Conservation (phyloP, 2,888 invertebrate genomes). For the Teleogryllus oceanicus region DNA sequence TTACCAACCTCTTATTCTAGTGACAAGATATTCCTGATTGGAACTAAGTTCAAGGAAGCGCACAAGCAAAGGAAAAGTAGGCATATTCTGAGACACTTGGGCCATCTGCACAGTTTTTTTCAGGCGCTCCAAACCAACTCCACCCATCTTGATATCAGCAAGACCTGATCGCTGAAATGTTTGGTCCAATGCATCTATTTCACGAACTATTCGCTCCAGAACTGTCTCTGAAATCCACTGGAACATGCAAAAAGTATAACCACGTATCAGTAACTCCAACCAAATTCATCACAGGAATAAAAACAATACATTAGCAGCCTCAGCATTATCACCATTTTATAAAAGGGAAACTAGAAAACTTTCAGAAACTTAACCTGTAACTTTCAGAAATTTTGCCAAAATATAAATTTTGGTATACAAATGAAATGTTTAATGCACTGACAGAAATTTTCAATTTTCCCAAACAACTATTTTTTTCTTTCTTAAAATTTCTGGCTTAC, state of each 20-base stretch:
- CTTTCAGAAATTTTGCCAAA: too few relatives aligned
- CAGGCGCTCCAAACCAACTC: constrained; percentile 68
- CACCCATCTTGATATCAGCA: constrained; percentile 63
- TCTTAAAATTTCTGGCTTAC: too few relatives aligned
- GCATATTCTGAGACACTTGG: constrained; percentile 46
- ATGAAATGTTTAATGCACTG: too few relatives aligned
- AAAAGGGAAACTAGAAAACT: too few relatives aligned
- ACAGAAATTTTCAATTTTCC: too few relatives aligned
- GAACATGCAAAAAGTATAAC: constrained; percentile 37
- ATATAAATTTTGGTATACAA: too few relatives aligned
- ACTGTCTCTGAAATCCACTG: constrained; percentile 87
- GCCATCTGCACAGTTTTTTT: constrained; percentile 65
- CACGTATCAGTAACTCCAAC: neutral
- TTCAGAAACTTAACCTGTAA: too few relatives aligned
- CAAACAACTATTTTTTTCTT: too few relatives aligned
- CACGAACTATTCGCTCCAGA: constrained; percentile 67
- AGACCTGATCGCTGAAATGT: constrained; percentile 67
- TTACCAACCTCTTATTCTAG: constrained; percentile 61
- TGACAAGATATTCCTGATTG: constrained; percentile 83
- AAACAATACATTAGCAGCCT: neutral
- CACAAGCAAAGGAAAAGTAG: constrained; percentile 61
- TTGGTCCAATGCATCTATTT: constrained; percentile 69
- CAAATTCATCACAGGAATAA: neutral
- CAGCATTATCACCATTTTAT: neutral
- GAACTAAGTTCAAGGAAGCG: constrained; percentile 77